Conservation (phyloP, 1,140 invertebrate genomes). For the Sitobion miscanthi region DNA sequence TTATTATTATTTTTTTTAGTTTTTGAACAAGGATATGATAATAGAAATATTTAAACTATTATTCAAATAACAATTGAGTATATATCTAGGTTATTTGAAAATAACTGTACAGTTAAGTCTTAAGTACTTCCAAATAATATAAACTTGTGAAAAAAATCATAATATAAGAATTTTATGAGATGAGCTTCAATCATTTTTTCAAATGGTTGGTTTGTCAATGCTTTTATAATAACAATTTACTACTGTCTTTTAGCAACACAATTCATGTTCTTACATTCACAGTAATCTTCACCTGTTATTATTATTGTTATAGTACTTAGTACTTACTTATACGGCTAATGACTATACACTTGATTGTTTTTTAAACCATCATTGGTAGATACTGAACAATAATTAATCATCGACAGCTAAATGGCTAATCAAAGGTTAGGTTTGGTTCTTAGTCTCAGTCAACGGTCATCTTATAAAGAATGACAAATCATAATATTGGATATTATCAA, state of each 20-base stretch:
- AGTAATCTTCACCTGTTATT: background rate
- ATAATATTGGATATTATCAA: too few relatives aligned
- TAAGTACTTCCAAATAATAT: background rate
- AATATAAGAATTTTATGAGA: background rate
- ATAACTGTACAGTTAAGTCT: background rate
- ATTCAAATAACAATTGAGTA: too few relatives aligned
- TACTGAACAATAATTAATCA: too few relatives aligned
- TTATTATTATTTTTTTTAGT: constrained; percentile 1
- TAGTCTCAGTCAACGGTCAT: too few relatives aligned
- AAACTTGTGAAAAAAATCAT: background rate
- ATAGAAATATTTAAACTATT: background rate
- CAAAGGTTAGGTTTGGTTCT: too few relatives aligned
- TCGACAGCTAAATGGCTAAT: too few relatives aligned
- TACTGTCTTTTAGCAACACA: background rate
- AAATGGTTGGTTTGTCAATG: background rate
- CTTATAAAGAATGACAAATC: too few relatives aligned
- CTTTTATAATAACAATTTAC: background rate
- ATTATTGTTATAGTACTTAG: background rate
- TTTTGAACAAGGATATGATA: background rate
- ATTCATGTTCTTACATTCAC: background rate
- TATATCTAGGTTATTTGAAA: background rate
- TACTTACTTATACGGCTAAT: too few relatives aligned
- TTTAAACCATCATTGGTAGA: too few relatives aligned
- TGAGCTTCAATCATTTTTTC: background rate
- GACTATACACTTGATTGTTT: too few relatives aligned